Conservation (phyloP, 2,797 vertebrate genomes). For the Neomorphus geoffroyi region DNA sequence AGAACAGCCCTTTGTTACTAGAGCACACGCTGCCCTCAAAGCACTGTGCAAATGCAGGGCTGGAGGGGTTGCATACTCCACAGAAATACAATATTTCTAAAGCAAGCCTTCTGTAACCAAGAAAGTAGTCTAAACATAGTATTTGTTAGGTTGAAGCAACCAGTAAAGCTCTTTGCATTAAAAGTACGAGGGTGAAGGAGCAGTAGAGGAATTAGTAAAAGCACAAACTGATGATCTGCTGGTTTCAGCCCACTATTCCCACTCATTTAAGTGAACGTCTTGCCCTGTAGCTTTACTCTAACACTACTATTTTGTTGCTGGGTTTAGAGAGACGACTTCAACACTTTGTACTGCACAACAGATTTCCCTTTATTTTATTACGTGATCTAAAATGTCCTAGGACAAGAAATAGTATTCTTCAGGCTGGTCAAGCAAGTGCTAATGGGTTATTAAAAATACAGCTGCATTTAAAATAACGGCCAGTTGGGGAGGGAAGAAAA, state of each 20-base stretch:
- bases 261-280: fast-evolving
- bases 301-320: fast-evolving
- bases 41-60: fast-evolving
- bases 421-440: neutral
- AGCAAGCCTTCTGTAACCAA: neutral
- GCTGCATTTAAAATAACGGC: neutral
- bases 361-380: neutral
- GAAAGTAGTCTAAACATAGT: neutral
- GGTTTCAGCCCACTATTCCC: neutral
- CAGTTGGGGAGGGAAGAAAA: neutral
- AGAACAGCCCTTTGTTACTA: neutral
- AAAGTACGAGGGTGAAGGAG: neutral
- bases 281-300: fast-evolving
- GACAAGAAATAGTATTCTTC: neutral
- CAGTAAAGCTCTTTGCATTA: neutral
- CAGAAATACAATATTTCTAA: neutral
- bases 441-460: neutral
- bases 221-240: fast-evolving
- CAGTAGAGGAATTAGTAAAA: neutral
- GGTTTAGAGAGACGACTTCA: fast-evolving
- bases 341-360: neutral
- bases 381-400: neutral
- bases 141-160: fast-evolving
- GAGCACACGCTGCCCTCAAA: neutral
- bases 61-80: neutral